Percentiles rank a stretch among this genome's conserved stretches.
phyloP scores from a whole-genome alignment of 2,797 vertebrate genomes.

The Enteromius viviparus region DNA sequence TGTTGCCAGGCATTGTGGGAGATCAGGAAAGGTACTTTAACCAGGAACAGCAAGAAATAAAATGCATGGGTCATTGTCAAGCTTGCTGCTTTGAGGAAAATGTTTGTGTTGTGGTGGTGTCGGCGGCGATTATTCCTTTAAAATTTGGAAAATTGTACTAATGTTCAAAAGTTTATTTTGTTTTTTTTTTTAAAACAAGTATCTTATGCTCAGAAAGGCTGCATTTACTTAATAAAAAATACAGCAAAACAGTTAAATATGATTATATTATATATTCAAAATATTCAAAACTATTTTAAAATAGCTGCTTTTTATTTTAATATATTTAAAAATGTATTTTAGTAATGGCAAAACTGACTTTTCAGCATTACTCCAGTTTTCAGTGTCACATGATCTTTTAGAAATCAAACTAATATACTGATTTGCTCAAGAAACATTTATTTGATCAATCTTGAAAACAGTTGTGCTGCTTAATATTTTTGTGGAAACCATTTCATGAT shows the following conservation, averaged over 20 bases:
- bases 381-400: not conserved
- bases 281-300: not conserved
- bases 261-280: too few relatives aligned
- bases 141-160: not conserved
- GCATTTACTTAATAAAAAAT: not conserved
- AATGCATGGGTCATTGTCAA: not conserved
- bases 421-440: not conserved
- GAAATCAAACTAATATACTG: not conserved
- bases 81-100: not conserved
- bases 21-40: constrained; percentile 25
- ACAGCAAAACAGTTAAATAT: not conserved
- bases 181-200: not conserved
- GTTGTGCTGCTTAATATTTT: not conserved
- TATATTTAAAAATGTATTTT: not conserved
- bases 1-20: constrained; percentile 48
- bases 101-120: not conserved
- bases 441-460: not conserved
- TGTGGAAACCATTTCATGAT: not conserved
- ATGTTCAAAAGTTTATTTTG: not conserved
- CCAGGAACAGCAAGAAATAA: constrained; percentile 7
- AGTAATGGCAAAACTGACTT: too few relatives aligned
- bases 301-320: not conserved
- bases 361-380: too few relatives aligned
- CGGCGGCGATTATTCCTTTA: not conserved
- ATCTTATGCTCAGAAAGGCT: not conserved